A percentile compares a stretch with the other conserved stretches of the same genome.
Evolutionary conservation across 2,113 vertebrate species (phyloP).

Genomic region (Pseudonaja textilis): DNA sequence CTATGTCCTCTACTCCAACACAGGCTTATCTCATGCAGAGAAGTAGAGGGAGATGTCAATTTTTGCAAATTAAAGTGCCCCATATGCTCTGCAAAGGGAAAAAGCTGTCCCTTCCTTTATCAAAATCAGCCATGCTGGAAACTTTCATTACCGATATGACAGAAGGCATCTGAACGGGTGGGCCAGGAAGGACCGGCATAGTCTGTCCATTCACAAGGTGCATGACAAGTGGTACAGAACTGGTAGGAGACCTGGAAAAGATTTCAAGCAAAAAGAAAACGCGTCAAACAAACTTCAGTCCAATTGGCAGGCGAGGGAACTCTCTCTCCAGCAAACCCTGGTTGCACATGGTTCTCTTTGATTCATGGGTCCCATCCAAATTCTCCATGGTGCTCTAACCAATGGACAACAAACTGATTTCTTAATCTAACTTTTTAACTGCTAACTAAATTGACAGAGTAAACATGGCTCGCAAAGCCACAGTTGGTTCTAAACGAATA

Average conservation of each 20-base stretch:
- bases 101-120: constrained; percentile 2
- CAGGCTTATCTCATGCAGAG: constrained; percentile 19
- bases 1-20: constrained; percentile 6
- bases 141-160: constrained; percentile 89
- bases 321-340: not conserved
- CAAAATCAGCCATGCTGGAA: not conserved
- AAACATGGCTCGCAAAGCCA: not conserved
- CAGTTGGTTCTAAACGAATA: not conserved
- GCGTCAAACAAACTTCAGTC: not conserved
- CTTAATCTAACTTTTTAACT: not conserved
- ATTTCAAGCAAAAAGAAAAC: constrained; percentile 19
- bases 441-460: not conserved
- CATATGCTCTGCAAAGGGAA: constrained; percentile 27
- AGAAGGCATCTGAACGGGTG: constrained; percentile 89
- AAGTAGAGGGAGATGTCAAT: not conserved
- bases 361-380: not conserved
- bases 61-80: constrained; percentile 28
- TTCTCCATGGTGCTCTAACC: not conserved
- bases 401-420: not conserved
- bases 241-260: constrained; percentile 83
- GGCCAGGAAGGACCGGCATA: constrained; percentile 89
- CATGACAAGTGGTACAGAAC: constrained; percentile 91
- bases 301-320: not conserved
- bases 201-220: constrained; percentile 92
- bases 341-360: not conserved